Base-by-base conservation (phyloP, 1,140 invertebrate species). In the Adoxophyes honmai region DNA sequence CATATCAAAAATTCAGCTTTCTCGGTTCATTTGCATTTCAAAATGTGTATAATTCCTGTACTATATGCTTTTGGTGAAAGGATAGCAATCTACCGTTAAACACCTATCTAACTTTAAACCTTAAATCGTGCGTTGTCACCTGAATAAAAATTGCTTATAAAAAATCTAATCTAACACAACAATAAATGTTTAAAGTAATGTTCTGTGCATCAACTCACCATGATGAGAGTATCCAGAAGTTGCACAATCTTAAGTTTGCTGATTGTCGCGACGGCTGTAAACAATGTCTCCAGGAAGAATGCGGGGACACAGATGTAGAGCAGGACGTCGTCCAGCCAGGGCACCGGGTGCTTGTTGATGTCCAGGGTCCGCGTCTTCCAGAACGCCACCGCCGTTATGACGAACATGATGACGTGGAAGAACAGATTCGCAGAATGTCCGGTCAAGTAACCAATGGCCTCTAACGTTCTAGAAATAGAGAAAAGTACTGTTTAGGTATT, bases 241-340 rank as follows among this genome's bases (percentile, higher is more conserved):
- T 83, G 77, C 15, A 89, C 59, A 33, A 81, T 84, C 57, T 89
- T 85, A 7, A 70, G 66, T 48, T 81, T 79, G 0, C 85, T 70
- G 34, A 91, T 79, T 16, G 90, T 88, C 1, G 92, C 90, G 4
- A 92, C 83, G 37, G 93, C 83, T 39, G 88, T 92, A 60, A 93
- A 90, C 52, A 92, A 90, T 1, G 88, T 89, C 57, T 92, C 91
- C 8, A 93, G 75, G 74, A 93, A 93, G 71, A 92, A 93, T 38
- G 91, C 92, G 1, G 92, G 93, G n/a, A 93, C 84, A 59, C 92
- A 92, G 18, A 93, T 89, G 60, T 92, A 91, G 1, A 93, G 76
- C 4, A 93, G 73, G 13, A 92, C 75, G 69, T 93, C 92, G 62
- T 93, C 92, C 14, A 93, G 78, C 18, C 89, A 72, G 6, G 91